A percentile compares a stretch with the other conserved stretches of the same genome.
These are phyloP conservation scores for Chamaea fasciata DNA, from an alignment of 2,113 vertebrate species.

Conservation along the genomic window DNA sequence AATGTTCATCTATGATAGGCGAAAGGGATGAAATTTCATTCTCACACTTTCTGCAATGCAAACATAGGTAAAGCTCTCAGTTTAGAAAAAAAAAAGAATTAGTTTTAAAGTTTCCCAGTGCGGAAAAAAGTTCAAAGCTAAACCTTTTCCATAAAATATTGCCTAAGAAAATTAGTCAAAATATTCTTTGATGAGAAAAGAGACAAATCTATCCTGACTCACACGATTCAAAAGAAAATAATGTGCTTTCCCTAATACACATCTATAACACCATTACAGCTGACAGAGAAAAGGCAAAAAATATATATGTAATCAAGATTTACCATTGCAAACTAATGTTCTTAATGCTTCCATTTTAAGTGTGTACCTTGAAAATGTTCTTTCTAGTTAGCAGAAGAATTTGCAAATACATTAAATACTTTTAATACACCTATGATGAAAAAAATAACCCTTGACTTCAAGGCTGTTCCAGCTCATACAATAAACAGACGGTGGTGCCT, in stretches of 20 bases:
- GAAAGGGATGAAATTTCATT: background rate
- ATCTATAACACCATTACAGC: background rate
- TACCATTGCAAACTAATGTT: background rate
- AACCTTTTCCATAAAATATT: background rate
- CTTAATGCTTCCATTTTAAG: background rate
- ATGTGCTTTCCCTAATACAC: background rate
- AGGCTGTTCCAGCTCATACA: background rate
- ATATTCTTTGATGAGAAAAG: background rate
- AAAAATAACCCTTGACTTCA: background rate
- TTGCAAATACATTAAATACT: background rate
- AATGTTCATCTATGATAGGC: background rate
- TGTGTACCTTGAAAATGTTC: background rate
- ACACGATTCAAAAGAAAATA: background rate
- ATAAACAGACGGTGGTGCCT: background rate
- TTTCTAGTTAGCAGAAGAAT: background rate
- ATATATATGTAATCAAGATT: background rate
- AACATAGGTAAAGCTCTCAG: background rate
- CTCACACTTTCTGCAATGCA: background rate
- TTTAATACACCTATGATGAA: background rate
- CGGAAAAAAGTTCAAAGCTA: background rate
- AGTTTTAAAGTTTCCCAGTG: background rate
- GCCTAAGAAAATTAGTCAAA: background rate
- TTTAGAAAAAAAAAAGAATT: background rate
- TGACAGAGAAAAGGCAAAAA: background rate
- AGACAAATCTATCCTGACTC: background rate